phyloP scores from a whole-genome alignment of 2,888 invertebrate species.

The Drosophila nr. perissopoda region DNA sequence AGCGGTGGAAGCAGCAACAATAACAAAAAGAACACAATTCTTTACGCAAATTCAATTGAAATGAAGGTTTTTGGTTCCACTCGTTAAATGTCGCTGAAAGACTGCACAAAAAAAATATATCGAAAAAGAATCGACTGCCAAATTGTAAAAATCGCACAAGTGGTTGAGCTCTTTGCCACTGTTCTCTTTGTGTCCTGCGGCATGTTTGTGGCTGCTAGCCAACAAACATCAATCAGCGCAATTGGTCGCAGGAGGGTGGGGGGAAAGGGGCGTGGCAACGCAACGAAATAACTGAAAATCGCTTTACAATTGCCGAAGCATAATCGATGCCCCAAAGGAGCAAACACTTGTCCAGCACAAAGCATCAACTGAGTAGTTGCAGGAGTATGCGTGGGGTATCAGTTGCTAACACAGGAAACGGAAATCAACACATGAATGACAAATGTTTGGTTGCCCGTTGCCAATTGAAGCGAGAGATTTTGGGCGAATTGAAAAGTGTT shows the following conservation, averaged over 20 bases:
- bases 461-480: slow-evolving; percentile 66
- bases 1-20: slow-evolving; percentile 7
- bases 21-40: slow-evolving; percentile 32
- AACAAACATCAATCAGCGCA: slow-evolving; percentile 71
- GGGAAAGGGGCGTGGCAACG: slow-evolving; percentile 8
- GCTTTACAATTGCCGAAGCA: slow-evolving; percentile 84
- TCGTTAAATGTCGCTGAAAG: slow-evolving; percentile 59
- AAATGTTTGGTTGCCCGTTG: slow-evolving; percentile 71
- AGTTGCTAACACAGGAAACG: slow-evolving; percentile 67
- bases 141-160: slow-evolving; percentile 81
- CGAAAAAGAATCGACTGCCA: slow-evolving; percentile 59
- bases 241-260: slow-evolving; percentile 13
- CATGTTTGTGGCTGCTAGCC: slow-evolving; percentile 69
- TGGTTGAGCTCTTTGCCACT: slow-evolving; percentile 49
- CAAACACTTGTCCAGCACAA: slow-evolving; percentile 78
- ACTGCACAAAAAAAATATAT: slow-evolving; percentile 18
- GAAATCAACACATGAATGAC: slow-evolving; percentile 84
- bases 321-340: slow-evolving; percentile 85
- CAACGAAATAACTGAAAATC: slow-evolving; percentile 83
- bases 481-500: slow-evolving; percentile 46
- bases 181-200: slow-evolving; percentile 57
- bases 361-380: neutral
- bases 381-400: neutral
- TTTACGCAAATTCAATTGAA: slow-evolving; percentile 69
- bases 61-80: slow-evolving; percentile 43